A percentile compares a stretch with the other conserved stretches of the same genome.
phyloP scores from a whole-genome alignment of 2,113 vertebrate species.

The Lepus americanus region DNA sequence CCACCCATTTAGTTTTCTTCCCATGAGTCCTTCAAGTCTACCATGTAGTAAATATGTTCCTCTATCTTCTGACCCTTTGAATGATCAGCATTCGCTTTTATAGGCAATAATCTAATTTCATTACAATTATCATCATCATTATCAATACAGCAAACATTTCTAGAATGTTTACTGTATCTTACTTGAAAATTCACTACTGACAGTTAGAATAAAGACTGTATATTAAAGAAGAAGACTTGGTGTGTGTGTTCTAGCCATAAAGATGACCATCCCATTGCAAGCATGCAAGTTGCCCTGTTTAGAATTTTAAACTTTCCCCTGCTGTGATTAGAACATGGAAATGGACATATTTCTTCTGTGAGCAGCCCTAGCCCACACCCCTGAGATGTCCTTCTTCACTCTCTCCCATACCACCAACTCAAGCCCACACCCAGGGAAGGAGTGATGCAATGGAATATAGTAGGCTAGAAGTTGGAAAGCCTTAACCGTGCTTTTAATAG shows the following conservation, averaged over 20 bases:
- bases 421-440: not conserved
- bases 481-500: not conserved
- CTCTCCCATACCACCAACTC: not conserved
- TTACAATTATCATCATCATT: not conserved
- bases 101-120: not conserved
- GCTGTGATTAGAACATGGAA: not conserved
- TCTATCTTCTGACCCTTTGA: not conserved
- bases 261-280: not conserved
- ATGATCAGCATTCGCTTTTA: not conserved
- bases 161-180: not conserved
- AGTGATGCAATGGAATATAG: not conserved
- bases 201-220: not conserved
- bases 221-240: not conserved
- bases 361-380: not conserved
- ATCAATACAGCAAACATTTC: not conserved
- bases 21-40: not conserved
- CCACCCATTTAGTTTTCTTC: not conserved
- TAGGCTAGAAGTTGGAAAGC: not conserved
- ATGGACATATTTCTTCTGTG: not conserved
- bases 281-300: not conserved
- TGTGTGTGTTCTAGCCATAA: not conserved
- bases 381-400: not conserved
- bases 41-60: not conserved
- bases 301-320: slow-evolving; percentile 30
- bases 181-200: not conserved